A percentile compares a stretch with the other conserved stretches of the same genome.
Conservation (phyloP, 2,888 invertebrate genomes). For the Blastobasis adustella region DNA sequence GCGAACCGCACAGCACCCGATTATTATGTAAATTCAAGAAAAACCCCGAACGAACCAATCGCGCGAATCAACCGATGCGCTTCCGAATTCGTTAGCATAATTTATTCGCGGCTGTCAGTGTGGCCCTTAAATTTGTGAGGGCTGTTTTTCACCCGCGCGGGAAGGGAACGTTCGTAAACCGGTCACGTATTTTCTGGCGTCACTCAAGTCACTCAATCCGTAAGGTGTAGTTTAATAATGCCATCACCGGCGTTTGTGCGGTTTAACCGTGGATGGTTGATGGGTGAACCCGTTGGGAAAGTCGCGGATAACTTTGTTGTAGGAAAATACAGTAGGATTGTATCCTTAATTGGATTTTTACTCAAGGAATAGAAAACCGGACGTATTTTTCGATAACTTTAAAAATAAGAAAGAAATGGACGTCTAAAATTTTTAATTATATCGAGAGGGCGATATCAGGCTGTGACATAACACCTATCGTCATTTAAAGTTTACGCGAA, state of each 20-base stretch:
- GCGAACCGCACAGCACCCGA: constrained; percentile 11
- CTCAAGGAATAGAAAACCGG: too few relatives aligned
- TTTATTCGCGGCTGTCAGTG: constrained; percentile 69
- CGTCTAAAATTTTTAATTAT: too few relatives aligned
- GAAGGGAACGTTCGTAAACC: constrained; percentile 55
- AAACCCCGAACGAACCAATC: constrained; percentile 40
- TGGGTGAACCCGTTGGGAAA: constrained; percentile 36
- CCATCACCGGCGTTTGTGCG: constrained; percentile 48
- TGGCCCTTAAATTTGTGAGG: constrained; percentile 66
- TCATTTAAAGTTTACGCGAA: too few relatives aligned
- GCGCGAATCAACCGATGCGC: constrained; percentile 62
- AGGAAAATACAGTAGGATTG: too few relatives aligned
- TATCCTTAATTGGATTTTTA: too few relatives aligned
- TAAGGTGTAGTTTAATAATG: constrained; percentile 62
- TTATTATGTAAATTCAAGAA: constrained; percentile 63
- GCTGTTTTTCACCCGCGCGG: constrained; percentile 52
- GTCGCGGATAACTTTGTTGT: constrained; percentile 35
- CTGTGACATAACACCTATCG: too few relatives aligned
- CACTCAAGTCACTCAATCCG: constrained; percentile 27
- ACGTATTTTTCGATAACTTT: too few relatives aligned
- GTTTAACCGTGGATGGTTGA: too few relatives aligned
- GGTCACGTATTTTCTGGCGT: constrained; percentile 69
- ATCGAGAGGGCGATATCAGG: too few relatives aligned
- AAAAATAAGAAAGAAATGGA: too few relatives aligned
- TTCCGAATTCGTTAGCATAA: constrained; percentile 71